Evolutionary conservation across 2,113 vertebrate genomes (phyloP).

Genomic region (Ptilonorhynchus violaceus): DNA sequence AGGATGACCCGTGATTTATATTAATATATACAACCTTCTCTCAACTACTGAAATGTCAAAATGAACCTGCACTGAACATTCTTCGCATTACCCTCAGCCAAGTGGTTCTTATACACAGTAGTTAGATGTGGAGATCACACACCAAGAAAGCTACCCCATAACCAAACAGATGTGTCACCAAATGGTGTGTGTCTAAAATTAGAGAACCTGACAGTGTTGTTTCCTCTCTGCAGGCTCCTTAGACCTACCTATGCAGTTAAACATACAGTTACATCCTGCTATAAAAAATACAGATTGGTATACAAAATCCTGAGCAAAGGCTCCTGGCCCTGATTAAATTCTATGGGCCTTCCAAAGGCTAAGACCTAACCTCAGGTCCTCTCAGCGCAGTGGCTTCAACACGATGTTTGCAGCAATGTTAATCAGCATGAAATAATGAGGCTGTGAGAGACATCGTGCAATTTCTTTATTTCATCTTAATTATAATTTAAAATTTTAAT

Average conservation of each 20-base stretch:
- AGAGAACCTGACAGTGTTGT: not conserved
- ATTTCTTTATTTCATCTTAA: slow-evolving; percentile 59
- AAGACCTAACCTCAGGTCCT: not conserved
- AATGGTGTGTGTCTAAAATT: not conserved
- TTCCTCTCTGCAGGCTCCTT: not conserved
- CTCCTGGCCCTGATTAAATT: not conserved
- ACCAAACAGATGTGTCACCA: not conserved
- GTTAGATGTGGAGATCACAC: not conserved
- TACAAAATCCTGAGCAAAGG: not conserved
- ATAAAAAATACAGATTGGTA: not conserved
- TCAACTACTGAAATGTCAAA: not conserved
- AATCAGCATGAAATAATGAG: slow-evolving; percentile 51
- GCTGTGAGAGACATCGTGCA: not conserved
- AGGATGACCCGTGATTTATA: not conserved
- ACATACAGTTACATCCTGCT: not conserved
- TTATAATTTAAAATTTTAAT: slow-evolving; percentile 55
- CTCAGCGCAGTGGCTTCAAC: not conserved
- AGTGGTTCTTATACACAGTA: not conserved
- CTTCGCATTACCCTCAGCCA: not conserved
- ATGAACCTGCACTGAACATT: not conserved
- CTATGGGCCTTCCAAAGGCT: slow-evolving; percentile 3
- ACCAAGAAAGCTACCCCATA: not conserved
- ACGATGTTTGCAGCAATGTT: not conserved
- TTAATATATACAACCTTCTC: not conserved
- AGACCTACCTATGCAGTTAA: not conserved